These are phyloP conservation scores for Lasioglossum malachurum DNA, from an alignment of 2,888 invertebrate species.

Conservation along the genomic window DNA sequence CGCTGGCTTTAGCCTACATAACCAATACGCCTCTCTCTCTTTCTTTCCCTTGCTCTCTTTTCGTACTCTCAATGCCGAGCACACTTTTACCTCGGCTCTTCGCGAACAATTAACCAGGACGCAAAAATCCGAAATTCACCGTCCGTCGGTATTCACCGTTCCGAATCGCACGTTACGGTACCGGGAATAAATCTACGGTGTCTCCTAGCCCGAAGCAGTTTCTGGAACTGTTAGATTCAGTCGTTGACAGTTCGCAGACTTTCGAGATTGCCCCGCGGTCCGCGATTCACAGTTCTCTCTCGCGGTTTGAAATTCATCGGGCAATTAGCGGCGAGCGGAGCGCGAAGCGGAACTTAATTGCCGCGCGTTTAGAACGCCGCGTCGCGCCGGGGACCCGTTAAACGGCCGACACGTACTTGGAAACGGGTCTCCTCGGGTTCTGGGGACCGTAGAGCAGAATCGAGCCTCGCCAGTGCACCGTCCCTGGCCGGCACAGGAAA, in stretches of 20 bases:
- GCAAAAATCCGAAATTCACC: background rate
- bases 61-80: slow-evolving; percentile 34
- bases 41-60: slow-evolving; percentile 27
- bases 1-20: slow-evolving; percentile 63
- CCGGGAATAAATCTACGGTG: background rate
- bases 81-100: slow-evolving; percentile 38
- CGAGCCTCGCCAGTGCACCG: background rate
- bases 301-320: slow-evolving; percentile 60
- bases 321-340: slow-evolving; percentile 74
- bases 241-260: background rate
- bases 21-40: slow-evolving; percentile 35
- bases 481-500: slow-evolving; percentile 26
- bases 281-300: slow-evolving; percentile 16
- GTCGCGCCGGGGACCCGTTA: slow-evolving; percentile 38
- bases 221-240: background rate
- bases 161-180: background rate
- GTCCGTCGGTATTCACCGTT: background rate
- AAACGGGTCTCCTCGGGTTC: slow-evolving; percentile 27
- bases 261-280: background rate
- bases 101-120: background rate
- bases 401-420: slow-evolving; percentile 32
- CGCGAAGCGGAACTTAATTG: slow-evolving; percentile 80
- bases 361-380: slow-evolving; percentile 51
- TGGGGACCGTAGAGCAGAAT: background rate
- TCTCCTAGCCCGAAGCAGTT: background rate